phyloP scores from a whole-genome alignment of 2,113 vertebrate genomes.

The Conger conger region DNA sequence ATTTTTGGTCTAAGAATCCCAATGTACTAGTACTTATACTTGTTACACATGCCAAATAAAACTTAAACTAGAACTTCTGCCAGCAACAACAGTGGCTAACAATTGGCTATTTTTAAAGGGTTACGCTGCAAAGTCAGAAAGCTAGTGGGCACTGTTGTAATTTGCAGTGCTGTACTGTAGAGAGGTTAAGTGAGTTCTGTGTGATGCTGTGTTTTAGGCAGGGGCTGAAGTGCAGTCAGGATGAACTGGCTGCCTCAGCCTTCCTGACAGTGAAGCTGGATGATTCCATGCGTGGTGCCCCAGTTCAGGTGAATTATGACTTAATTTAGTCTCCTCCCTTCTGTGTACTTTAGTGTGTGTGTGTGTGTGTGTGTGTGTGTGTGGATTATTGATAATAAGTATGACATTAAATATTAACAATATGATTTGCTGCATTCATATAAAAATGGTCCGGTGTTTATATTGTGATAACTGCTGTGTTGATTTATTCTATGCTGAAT shows the following conservation, averaged over 20 bases:
- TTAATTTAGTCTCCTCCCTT: background rate
- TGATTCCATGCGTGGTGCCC: constrained; percentile 58
- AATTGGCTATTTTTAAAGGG: background rate
- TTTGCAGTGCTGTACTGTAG: background rate
- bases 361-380: too few species aligned
- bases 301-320: constrained; percentile 62
- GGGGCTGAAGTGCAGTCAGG: constrained; percentile 60
- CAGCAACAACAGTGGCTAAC: too few species aligned
- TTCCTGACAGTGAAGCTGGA: constrained; percentile 65
- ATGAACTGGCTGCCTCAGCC: constrained; percentile 66
- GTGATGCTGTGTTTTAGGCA: constrained; percentile 59
- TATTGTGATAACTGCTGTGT: background rate
- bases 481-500: background rate
- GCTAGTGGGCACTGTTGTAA: background rate
- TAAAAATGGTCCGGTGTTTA: background rate
- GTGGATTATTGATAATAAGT: background rate
- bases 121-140: background rate
- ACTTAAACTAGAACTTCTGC: too few species aligned
- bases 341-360: background rate
- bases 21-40: too few species aligned
- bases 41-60: too few species aligned
- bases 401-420: background rate
- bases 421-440: background rate
- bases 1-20: too few species aligned
- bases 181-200: background rate